Conservation (phyloP, 2,113 vertebrate genomes). For the Phalacrocorax pelagicus region DNA sequence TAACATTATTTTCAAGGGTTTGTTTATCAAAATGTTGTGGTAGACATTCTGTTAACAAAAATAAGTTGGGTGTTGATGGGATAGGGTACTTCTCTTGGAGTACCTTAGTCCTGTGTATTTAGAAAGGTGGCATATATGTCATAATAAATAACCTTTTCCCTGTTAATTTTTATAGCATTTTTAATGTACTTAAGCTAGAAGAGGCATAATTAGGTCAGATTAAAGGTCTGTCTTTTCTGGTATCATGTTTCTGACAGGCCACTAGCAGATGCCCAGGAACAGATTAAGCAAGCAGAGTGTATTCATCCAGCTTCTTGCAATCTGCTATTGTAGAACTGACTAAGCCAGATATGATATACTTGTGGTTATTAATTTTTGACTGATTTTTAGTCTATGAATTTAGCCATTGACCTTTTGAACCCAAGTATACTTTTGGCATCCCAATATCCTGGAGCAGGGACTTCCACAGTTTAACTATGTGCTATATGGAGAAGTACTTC, state of each 20-base stretch:
- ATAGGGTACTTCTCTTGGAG: neutral
- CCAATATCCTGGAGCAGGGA: slow-evolving; percentile 46
- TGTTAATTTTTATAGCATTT: neutral
- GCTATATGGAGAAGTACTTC: slow-evolving; percentile 54
- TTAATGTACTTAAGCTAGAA: neutral
- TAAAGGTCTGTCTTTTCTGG: neutral
- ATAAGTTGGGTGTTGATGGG: neutral
- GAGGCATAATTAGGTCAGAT: neutral
- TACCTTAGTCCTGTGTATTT: neutral
- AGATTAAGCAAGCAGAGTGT: neutral
- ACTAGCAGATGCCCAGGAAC: slow-evolving; percentile 21
- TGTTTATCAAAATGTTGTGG: neutral
- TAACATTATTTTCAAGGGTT: neutral
- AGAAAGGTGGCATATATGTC: neutral
- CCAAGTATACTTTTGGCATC: slow-evolving; percentile 13
- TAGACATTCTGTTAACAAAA: neutral
- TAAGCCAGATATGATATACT: neutral
- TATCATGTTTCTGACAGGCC: neutral
- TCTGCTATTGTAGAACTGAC: neutral
- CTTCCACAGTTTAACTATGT: slow-evolving; percentile 50
- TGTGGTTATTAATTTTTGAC: neutral
- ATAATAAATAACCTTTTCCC: neutral
- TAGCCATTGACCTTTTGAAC: slow-evolving; percentile 43
- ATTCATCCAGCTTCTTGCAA: neutral
- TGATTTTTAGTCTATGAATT: slow-evolving; percentile 17